Conservation (phyloP, 1,140 invertebrate species). For the Danaus melanippus region DNA sequence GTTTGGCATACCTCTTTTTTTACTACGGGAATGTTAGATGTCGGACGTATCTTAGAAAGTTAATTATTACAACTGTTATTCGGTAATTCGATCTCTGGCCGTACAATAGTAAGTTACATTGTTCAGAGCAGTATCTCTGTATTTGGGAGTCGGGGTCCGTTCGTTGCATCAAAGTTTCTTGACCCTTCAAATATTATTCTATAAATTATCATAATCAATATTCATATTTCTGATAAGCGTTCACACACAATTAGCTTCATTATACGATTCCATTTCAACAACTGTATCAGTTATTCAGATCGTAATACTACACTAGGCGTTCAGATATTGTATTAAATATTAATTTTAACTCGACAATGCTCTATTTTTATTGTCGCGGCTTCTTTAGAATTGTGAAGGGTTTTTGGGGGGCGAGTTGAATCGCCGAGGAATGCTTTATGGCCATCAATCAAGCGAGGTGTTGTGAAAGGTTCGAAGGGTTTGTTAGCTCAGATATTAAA, state of each 20-base stretch:
- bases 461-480: constrained; percentile 30
- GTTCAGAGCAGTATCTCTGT: constrained; percentile 16
- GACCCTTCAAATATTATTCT: constrained; percentile 14
- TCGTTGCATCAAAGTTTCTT: constrained; percentile 1
- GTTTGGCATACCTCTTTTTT: constrained; percentile 20
- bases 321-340: constrained; percentile 53
- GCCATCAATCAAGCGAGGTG: constrained; percentile 43
- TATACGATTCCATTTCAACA: constrained; percentile 46
- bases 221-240: constrained; percentile 50
- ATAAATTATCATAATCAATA: constrained; percentile 53
- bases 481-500: constrained; percentile 26
- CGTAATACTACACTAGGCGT: constrained; percentile 57
- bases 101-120: constrained; percentile 13
- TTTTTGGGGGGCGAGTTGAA: constrained; percentile 4
- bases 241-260: constrained; percentile 69
- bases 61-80: too few relatives aligned
- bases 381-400: constrained; percentile 25
- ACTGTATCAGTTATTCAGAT: constrained; percentile 57
- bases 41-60: too few relatives aligned
- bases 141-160: constrained; percentile 4
- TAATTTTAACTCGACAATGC: constrained; percentile 51
- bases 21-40: neutral
- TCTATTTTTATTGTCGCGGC: constrained; percentile 63
- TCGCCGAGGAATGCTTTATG: constrained; percentile 8
- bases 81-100: too few relatives aligned